Conservation (phyloP, 2,888 invertebrate species). For the Saturnia japonica region DNA sequence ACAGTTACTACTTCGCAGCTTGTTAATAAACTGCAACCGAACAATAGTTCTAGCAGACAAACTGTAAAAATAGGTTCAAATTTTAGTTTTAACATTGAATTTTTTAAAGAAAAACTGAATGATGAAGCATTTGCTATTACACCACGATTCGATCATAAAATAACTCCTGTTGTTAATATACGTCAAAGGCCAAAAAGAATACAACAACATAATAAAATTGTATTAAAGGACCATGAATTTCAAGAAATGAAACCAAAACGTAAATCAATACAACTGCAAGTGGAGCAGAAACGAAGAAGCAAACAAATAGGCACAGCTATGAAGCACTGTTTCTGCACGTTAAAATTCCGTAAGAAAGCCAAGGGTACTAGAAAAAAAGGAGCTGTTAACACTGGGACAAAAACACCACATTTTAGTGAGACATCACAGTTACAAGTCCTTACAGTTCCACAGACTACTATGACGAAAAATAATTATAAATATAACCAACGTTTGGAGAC, state of each 20-base stretch:
- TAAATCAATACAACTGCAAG: constrained; percentile 14
- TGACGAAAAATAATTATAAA: constrained; percentile 25
- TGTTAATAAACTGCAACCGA: background rate
- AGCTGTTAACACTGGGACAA: constrained; percentile 23
- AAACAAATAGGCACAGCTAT: constrained; percentile 23
- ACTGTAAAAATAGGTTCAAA: constrained; percentile 40
- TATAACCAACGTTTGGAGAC: constrained; percentile 27
- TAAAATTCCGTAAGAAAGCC: constrained; percentile 30
- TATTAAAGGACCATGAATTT: background rate
- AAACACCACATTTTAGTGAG: constrained; percentile 17
- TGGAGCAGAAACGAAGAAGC: constrained; percentile 21
- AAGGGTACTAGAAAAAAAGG: constrained; percentile 13
- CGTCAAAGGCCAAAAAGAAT: constrained; percentile 2
- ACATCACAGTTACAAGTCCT: constrained; percentile 14
- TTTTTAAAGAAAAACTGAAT: constrained; percentile 37
- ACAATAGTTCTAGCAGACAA: constrained; percentile 22
- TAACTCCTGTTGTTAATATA: constrained; percentile 3
- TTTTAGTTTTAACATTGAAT: constrained; percentile 47
- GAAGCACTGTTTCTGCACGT: constrained; percentile 37
- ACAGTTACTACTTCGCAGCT: background rate
- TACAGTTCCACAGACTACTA: constrained; percentile 24
- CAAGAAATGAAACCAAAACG: background rate
- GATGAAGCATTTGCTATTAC: background rate
- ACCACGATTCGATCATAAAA: background rate
- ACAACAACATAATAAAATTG: background rate